Evolutionary conservation across 1,140 invertebrate genomes (phyloP), one percentile per base, ranked within the genome.

Genomic region (Telenomus remus): DNA sequence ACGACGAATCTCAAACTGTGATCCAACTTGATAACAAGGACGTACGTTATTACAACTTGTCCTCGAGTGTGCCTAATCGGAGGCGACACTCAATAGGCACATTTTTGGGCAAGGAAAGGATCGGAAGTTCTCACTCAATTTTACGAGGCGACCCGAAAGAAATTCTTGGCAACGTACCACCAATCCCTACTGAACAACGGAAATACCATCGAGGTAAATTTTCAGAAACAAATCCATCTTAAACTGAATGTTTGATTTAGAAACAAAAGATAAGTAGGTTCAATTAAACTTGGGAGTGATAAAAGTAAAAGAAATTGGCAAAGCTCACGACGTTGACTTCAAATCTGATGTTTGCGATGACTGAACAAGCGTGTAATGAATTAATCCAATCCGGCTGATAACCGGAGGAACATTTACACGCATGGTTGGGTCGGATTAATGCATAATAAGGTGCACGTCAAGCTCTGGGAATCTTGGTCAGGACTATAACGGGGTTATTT

Each of bases 61-160:
- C 89, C 0, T 81, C 86, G 0, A 84, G 80, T 0, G 16, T 87
- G 13, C 84, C 86, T 0, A 56, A 70, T 13, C 80, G 82, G 51
- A 85, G 90, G 50, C 83, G 90, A 68, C 90, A 91, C 73, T 91
- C 90, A 4, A 90, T 91, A 42, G 88, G 90, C 12, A 89, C 89
- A 1, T 90, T 89, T 55, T 64, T 87, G 0, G 79, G 69, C 0
- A 85, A 86, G 49, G 85, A 86, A 64, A 73, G 72, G 50, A 56
- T 43, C 6, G 59, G 46, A 0, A 71, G 53, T 53, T 60, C 51
- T 2, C 66, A 57, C 19, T 68, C 71, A 7, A 61, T 61, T 48
- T n/a, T 76, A 3, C 71, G 15, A 35, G 71, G 68, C 11, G 74
- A 76, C 44, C 74, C 74, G 0, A 71, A 76, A 35, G 63, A 76